Percentiles rank a stretch among this genome's conserved stretches.
Evolutionary conservation across 2,797 vertebrate genomes (phyloP).

Genomic region (Alca torda): DNA sequence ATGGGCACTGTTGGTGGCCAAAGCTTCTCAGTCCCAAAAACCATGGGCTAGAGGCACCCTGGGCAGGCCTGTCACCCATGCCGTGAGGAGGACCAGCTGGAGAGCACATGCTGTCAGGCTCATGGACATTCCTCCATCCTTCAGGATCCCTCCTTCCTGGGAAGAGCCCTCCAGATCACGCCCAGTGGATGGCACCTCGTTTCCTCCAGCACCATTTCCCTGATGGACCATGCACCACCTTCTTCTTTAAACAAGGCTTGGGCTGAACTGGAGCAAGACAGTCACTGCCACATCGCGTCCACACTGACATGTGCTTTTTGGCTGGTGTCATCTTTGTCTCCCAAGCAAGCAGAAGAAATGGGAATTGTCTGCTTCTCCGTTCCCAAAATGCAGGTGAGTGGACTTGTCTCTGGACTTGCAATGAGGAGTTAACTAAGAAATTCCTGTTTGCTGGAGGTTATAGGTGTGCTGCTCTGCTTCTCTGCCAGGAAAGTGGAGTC

Average conservation of each 20-base stretch:
- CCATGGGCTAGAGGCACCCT: not conserved
- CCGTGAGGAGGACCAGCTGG: not conserved
- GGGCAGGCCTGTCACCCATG: not conserved
- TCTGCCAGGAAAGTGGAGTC: not conserved
- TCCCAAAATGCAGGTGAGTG: not conserved
- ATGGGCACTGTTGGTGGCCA: not conserved
- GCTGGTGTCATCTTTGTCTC: not conserved
- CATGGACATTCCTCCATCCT: accelerated
- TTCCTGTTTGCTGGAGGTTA: not conserved
- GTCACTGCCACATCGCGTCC: accelerated
- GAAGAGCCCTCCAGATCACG: not conserved
- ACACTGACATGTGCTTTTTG: accelerated
- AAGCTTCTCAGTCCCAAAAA: not conserved
- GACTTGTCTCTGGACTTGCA: not conserved
- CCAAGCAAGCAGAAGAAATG: not conserved
- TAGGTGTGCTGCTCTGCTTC: not conserved
- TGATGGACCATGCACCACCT: accelerated
- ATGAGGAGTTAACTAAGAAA: not conserved
- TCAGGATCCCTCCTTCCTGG: not conserved
- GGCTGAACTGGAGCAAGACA: not conserved
- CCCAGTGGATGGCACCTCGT: accelerated
- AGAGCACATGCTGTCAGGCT: accelerated
- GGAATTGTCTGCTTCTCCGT: not conserved
- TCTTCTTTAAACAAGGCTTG: not conserved
- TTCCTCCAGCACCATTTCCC: accelerated